phyloP scores from a whole-genome alignment of 2,797 vertebrate genomes.

The Rhinogobio ventralis region DNA sequence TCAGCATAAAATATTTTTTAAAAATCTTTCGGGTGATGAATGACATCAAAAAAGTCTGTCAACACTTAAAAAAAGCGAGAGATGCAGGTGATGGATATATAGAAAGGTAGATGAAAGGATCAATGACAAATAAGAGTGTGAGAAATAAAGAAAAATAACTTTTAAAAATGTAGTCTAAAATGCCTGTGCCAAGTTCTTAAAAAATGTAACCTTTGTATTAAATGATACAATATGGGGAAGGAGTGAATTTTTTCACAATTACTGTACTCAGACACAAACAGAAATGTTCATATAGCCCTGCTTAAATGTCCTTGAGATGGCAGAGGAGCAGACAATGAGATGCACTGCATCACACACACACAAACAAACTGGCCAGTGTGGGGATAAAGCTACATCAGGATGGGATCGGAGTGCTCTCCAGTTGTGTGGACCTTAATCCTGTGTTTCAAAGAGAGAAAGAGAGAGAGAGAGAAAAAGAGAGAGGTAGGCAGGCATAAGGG shows the following conservation, averaged over 20 bases:
- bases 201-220: neutral
- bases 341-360: neutral
- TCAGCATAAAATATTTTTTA: constrained; percentile 46
- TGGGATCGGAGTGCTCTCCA: constrained; percentile 14
- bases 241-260: neutral
- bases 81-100: neutral
- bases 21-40: constrained; percentile 42
- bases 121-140: neutral
- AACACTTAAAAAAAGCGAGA: constrained; percentile 13
- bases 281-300: neutral
- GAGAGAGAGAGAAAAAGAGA: constrained; percentile 43
- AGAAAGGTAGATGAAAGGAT: neutral
- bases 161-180: neutral
- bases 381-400: constrained; percentile 8
- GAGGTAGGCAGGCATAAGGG: neutral
- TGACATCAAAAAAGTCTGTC: constrained; percentile 14
- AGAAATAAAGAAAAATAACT: neutral
- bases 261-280: neutral
- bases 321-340: constrained; percentile 56
- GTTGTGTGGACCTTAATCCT: constrained; percentile 20
- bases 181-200: no score
- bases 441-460: constrained; percentile 52
- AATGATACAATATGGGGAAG: neutral
- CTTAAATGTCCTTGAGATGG: constrained; percentile 3
- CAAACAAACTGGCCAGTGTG: neutral